Evolutionary conservation across 2,888 invertebrate genomes (phyloP).

Genomic region (Corythucha ciliata): DNA sequence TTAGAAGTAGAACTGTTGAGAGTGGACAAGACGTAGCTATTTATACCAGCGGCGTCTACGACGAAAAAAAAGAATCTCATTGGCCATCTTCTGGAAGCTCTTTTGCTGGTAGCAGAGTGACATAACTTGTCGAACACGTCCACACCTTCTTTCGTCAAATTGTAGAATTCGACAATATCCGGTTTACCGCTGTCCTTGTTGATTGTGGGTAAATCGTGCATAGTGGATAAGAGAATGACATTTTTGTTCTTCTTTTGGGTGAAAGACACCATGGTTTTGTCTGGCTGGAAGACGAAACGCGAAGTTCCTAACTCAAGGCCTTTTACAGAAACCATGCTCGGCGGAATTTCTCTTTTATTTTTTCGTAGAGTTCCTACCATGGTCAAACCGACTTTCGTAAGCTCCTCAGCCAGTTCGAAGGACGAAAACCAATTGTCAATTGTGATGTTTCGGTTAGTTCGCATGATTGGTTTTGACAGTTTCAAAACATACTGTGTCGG

Average conservation of each 20-base stretch:
- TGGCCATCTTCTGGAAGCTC: conserved; percentile 19
- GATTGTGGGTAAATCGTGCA: background rate
- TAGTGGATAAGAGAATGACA: conserved; percentile 13
- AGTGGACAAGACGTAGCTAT: no score
- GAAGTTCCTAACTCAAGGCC: conserved; percentile 9
- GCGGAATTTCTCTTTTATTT: conserved; percentile 13
- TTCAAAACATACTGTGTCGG: conserved; percentile 21
- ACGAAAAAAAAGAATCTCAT: conserved; percentile 20
- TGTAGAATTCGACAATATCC: no score
- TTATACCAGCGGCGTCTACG: no score
- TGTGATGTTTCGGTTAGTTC: conserved; percentile 10
- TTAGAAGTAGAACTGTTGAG: no score
- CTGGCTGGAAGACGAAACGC: conserved; percentile 9
- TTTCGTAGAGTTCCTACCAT: conserved; percentile 13
- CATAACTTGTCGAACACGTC: conserved; percentile 18
- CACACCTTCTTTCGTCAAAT: no score
- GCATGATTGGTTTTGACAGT: conserved; percentile 4
- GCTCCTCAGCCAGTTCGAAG: conserved; percentile 6
- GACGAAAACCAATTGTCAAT: conserved; percentile 23
- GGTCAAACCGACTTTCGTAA: background rate
- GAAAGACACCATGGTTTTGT: conserved; percentile 8
- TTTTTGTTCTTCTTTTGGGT: conserved; percentile 17
- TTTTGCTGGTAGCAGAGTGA: conserved; percentile 4
- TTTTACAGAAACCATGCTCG: conserved; percentile 2
- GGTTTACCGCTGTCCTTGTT: no score